A percentile compares a stretch with the other conserved stretches of the same genome.
These are phyloP conservation scores for Euwallacea similis DNA, from an alignment of 1,140 invertebrate species.

Conservation along the genomic window DNA sequence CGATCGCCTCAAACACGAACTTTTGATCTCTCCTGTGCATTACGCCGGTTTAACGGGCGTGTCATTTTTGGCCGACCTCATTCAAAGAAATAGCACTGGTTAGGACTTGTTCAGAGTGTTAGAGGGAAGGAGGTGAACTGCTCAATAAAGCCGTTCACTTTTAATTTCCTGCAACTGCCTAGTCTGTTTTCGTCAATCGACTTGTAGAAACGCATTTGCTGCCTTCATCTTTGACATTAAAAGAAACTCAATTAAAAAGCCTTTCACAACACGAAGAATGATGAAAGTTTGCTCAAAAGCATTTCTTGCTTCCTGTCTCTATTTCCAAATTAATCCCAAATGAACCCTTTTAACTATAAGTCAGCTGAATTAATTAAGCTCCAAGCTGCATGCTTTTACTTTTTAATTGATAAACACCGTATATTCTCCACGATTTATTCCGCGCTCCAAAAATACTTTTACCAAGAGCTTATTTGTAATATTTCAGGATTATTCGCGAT, in stretches of 20 bases:
- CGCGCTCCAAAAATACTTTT: neutral
- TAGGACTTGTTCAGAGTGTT: too few species aligned
- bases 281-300: neutral
- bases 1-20: too few species aligned
- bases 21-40: too few species aligned
- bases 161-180: too few species aligned
- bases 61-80: too few species aligned
- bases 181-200: too few species aligned
- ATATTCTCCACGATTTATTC: slow-evolving; percentile 9
- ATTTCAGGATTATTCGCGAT: slow-evolving; percentile 21
- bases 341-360: slow-evolving; percentile 7
- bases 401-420: slow-evolving; percentile 21
- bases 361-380: slow-evolving; percentile 17
- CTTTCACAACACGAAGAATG: neutral
- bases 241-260: slow-evolving; percentile 7
- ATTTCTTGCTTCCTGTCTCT: slow-evolving; percentile 9
- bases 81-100: too few species aligned
- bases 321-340: neutral
- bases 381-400: neutral
- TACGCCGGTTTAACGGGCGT: too few species aligned
- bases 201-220: too few species aligned
- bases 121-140: too few species aligned
- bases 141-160: too few species aligned
- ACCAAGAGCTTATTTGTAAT: slow-evolving; percentile 10
- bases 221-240: neutral